phyloP scores from a whole-genome alignment of 92 coral and sea anemone species.

The Heliopora coerulea region DNA sequence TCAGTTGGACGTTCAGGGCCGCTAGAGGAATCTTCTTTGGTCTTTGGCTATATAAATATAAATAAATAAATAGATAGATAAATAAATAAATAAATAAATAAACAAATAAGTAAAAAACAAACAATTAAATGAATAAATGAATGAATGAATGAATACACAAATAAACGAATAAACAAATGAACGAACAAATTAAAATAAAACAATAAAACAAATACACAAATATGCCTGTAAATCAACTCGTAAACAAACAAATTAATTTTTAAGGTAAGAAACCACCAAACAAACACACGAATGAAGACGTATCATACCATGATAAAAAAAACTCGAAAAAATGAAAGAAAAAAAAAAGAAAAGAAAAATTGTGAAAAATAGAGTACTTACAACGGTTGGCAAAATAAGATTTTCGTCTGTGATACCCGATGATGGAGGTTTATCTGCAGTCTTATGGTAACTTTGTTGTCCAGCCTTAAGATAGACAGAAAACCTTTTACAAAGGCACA shows the following conservation, averaged over 20 bases:
- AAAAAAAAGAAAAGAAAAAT: too few relatives aligned
- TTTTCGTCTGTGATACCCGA: neutral
- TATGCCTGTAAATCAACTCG: neutral
- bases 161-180: neutral
- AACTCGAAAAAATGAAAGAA: neutral
- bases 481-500: too few relatives aligned
- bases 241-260: too few relatives aligned
- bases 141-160: too few relatives aligned
- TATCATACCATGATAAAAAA: neutral
- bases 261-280: too few relatives aligned
- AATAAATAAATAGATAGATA: neutral
- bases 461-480: neutral
- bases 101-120: neutral
- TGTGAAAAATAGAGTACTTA: constrained; percentile 4
- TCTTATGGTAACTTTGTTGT: neutral
- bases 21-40: constrained; percentile 6
- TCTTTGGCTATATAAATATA: constrained; percentile 6
- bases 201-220: neutral
- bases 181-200: neutral
- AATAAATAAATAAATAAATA: neutral
- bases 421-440: neutral
- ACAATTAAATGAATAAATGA: neutral
- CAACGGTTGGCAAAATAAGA: constrained; percentile 11
- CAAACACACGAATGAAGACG: too few relatives aligned
- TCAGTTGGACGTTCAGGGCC: constrained; percentile 4